These are phyloP conservation scores for Aleiodes sp. DNA, from an alignment of 1,140 invertebrate species.

Conservation along the genomic window DNA sequence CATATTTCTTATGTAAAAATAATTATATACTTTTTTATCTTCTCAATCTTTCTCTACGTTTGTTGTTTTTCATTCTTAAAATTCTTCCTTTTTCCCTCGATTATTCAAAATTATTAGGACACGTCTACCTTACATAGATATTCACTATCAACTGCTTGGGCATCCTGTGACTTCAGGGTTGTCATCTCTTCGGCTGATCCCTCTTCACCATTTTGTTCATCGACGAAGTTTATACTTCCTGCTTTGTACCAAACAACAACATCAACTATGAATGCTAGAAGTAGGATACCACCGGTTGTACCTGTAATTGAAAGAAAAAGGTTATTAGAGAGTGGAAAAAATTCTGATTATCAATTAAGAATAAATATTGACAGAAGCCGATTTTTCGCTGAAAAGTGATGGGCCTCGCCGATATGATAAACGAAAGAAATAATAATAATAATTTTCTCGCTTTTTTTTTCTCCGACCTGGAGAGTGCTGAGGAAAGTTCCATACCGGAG, in stretches of 20 bases:
- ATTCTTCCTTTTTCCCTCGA: not conserved
- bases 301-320: slow-evolving; percentile 66
- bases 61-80: too few species aligned
- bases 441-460: too few species aligned
- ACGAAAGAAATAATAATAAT: not conserved
- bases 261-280: slow-evolving; percentile 84
- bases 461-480: too few species aligned
- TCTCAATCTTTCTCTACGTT: not conserved
- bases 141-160: slow-evolving; percentile 56
- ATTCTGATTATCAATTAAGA: too few species aligned
- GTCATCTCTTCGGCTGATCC: slow-evolving; percentile 62
- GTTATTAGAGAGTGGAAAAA: too few species aligned
- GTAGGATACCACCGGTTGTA: slow-evolving; percentile 82
- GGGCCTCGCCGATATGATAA: too few species aligned
- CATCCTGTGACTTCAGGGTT: slow-evolving; percentile 59
- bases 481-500: too few species aligned
- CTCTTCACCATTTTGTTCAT: slow-evolving; percentile 65
- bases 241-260: slow-evolving; percentile 85
- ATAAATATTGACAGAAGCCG: too few species aligned
- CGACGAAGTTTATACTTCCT: slow-evolving; percentile 76
- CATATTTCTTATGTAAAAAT: not conserved
- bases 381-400: too few species aligned
- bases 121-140: slow-evolving; percentile 36
- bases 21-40: not conserved
- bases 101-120: slow-evolving; percentile 1